Evolutionary conservation across 2,797 vertebrate genomes (phyloP).

Genomic region (Lerista edwardsae): DNA sequence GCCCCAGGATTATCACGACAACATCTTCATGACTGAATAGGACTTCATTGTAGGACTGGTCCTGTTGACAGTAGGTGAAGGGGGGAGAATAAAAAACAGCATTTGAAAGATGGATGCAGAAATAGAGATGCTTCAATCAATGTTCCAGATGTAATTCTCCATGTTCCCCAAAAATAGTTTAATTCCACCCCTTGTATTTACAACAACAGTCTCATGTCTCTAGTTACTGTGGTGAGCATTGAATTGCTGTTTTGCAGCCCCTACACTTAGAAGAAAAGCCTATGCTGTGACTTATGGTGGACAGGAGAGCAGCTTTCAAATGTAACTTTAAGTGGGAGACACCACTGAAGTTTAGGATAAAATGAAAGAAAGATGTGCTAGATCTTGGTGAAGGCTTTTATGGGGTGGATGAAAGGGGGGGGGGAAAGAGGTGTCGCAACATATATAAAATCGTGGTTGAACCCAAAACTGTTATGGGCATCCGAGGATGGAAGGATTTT

Average conservation of each 20-base stretch:
- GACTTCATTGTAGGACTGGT: neutral
- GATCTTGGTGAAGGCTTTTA: too few relatives aligned
- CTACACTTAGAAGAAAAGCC: too few relatives aligned
- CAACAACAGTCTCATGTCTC: neutral
- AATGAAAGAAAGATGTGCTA: neutral
- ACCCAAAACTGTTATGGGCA: too few relatives aligned
- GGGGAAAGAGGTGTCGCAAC: too few relatives aligned
- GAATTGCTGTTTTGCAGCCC: too few relatives aligned
- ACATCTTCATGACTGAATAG: neutral
- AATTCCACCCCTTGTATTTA: neutral
- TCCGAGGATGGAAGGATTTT: too few relatives aligned
- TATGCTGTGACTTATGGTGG: too few relatives aligned
- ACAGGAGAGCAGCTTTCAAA: neutral
- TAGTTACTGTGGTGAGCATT: too few relatives aligned
- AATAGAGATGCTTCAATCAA: neutral
- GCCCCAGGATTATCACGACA: too few relatives aligned
- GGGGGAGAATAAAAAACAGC: neutral
- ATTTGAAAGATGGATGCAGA: neutral
- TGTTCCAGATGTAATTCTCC: neutral
- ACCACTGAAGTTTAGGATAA: neutral
- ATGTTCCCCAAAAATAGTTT: neutral
- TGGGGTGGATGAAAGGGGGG: too few relatives aligned
- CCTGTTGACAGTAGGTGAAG: constrained; percentile 9
- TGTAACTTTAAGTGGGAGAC: neutral
- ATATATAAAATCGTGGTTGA: too few relatives aligned